phyloP scores from a whole-genome alignment of 1,140 invertebrate species.

The Drosophila serrata region DNA sequence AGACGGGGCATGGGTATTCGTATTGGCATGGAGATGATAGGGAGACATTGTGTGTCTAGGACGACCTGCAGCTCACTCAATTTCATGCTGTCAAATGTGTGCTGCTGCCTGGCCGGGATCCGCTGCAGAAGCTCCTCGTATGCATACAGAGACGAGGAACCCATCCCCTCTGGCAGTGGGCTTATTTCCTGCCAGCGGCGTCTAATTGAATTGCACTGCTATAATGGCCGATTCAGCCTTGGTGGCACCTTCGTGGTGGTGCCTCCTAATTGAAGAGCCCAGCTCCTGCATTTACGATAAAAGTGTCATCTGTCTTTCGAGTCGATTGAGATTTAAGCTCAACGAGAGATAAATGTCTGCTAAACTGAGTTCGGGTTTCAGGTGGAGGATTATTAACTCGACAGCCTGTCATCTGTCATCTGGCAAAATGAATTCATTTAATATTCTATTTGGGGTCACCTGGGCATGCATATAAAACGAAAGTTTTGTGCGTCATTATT shows the following conservation, averaged over 20 bases:
- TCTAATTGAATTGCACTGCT: conserved; percentile 76
- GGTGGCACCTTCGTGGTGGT: conserved; percentile 18
- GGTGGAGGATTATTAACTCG: conserved; percentile 34
- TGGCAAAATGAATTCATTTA: conserved; percentile 37
- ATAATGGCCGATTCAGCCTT: conserved; percentile 54
- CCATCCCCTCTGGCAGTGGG: conserved; percentile 1
- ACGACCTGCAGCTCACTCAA: conserved; percentile 69
- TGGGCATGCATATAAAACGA: conserved; percentile 20
- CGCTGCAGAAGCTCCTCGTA: neutral
- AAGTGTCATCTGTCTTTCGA: conserved; percentile 38
- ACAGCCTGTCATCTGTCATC: conserved; percentile 23
- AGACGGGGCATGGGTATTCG: conserved; percentile 7
- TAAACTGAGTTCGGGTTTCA: conserved; percentile 11
- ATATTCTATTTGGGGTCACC: conserved; percentile 47
- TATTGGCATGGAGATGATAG: neutral
- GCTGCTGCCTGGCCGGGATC: conserved; percentile 23
- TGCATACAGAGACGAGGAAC: neutral
- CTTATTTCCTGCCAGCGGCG: conserved; percentile 26
- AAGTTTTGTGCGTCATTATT: conserved; percentile 24
- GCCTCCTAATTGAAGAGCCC: conserved; percentile 65
- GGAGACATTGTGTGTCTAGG: conserved; percentile 35
- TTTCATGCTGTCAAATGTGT: conserved; percentile 74
- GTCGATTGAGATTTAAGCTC: conserved; percentile 27
- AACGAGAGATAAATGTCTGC: conserved; percentile 28
- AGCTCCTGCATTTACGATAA: conserved; percentile 43